Evolutionary conservation across 2,888 invertebrate species (phyloP).

Genomic region (Sminthurinus aureus): DNA sequence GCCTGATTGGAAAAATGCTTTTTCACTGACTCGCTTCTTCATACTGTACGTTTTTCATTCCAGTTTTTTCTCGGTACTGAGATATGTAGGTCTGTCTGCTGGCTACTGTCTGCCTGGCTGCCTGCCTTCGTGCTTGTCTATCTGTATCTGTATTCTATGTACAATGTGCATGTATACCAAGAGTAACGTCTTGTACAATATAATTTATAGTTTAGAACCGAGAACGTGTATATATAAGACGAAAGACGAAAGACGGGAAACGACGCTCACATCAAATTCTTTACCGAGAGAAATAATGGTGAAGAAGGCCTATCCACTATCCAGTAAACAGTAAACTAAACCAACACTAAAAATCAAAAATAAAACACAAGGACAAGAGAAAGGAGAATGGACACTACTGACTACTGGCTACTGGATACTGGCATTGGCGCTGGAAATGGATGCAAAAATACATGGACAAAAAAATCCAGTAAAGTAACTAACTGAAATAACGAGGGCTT

Average conservation of each 20-base stretch:
- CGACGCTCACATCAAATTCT: background rate
- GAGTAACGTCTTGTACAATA: background rate
- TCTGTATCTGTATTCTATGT: too few relatives aligned
- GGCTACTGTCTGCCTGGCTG: background rate
- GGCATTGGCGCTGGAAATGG: too few relatives aligned
- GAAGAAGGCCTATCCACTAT: too few relatives aligned
- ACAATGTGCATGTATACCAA: background rate
- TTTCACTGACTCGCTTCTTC: constrained; percentile 25
- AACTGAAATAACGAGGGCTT: background rate
- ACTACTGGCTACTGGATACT: too few relatives aligned
- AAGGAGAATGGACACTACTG: too few relatives aligned
- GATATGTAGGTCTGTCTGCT: background rate
- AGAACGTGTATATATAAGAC: background rate
- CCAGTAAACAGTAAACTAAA: background rate
- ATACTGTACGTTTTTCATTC: background rate
- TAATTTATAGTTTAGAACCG: background rate
- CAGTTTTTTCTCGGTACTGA: background rate
- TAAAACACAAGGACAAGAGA: background rate
- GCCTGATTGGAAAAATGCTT: constrained; percentile 42
- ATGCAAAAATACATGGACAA: too few relatives aligned
- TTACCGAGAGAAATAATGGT: background rate
- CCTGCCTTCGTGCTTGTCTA: background rate
- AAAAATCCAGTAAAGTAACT: too few relatives aligned
- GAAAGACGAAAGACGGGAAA: too few relatives aligned
- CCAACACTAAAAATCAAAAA: background rate